Evolutionary conservation across 1,140 invertebrate genomes (phyloP), one percentile per base, ranked within the genome.

Genomic region (Monochamus saltuarius): DNA sequence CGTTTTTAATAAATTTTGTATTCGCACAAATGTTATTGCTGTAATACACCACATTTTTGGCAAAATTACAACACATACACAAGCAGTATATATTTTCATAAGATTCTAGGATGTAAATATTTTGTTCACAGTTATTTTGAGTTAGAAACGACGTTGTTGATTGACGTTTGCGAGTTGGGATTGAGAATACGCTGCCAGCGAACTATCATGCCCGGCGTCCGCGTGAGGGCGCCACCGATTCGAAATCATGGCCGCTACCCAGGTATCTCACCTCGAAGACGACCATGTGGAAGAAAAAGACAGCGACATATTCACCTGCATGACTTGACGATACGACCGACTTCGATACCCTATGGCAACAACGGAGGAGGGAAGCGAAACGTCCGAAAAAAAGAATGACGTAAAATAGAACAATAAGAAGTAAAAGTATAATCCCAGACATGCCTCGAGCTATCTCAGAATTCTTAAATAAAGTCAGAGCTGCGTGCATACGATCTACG

Each of bases 371-470:
- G 22, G 22, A 29, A 29, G 22, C 22, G 6, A 29, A 29, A 29
- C 22, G 22, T 29, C 22, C 22, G 22, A 14, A 70, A 70, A 66
- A 66, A 55, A 63, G 14, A 34, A 63, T 64, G 63, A 66, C 55
- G 65, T 61, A 70, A 66, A 70, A 70, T 68, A 62, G 63, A 68
- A 68, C 66, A 68, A 70, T 68, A 67, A 66, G 63, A 70, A 67
- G 61, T 65, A 67, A 69, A 69, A 69, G 63, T 68, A 66, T 64
- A 66, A 68, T 55, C 58, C 63, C 66, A 70, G 66, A 70, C 66
- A 61, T 62, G 61, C 66, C 66, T 55, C 39, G 29, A 66, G 68
- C 63, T 36, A 65, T 62, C 58, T 57, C 43, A 69, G 51, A 62
- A 67, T 67, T 67, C 68, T 69, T 54, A 57, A 59, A 66, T 58